Conservation (phyloP, 2,797 vertebrate species). For the Danionella dracula region DNA sequence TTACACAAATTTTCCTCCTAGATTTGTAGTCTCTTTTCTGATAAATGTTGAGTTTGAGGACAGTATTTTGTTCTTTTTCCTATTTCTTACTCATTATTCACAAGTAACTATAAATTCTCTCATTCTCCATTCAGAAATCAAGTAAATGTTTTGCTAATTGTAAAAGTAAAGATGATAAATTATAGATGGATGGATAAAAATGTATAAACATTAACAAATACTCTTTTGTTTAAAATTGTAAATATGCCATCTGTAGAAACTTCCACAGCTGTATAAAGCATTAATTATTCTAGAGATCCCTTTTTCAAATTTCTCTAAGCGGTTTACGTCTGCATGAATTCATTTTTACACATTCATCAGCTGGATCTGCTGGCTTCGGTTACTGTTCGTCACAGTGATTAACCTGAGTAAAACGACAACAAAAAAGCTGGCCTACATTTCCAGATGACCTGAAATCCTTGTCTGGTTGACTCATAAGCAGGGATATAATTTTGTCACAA, state of each 20-base stretch:
- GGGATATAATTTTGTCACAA: not conserved
- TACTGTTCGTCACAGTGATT: not conserved
- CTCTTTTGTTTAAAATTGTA: no score
- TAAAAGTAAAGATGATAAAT: no score
- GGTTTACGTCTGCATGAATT: constrained; percentile 16
- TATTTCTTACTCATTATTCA: no score
- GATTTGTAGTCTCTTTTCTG: no score
- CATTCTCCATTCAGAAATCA: no score
- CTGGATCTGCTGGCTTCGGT: constrained; percentile 1
- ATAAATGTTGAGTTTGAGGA: no score
- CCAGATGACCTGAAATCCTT: constrained; percentile 1
- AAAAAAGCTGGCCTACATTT: constrained; percentile 14
- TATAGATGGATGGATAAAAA: no score
- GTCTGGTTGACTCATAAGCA: not conserved
- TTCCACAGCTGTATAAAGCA: not conserved
- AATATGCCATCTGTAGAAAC: constrained; percentile 12
- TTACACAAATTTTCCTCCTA: no score
- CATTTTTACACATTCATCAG: constrained; percentile 19
- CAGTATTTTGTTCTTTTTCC: no score
- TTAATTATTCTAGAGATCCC: constrained; percentile 33
- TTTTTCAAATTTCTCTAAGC: constrained; percentile 23
- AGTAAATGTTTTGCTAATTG: no score
- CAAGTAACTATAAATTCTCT: no score
- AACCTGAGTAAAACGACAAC: not conserved
- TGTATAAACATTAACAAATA: no score